Evolutionary conservation across 1,140 invertebrate genomes (phyloP), one percentile per base, ranked within the genome.

Genomic region (Eupeodes corollae): DNA sequence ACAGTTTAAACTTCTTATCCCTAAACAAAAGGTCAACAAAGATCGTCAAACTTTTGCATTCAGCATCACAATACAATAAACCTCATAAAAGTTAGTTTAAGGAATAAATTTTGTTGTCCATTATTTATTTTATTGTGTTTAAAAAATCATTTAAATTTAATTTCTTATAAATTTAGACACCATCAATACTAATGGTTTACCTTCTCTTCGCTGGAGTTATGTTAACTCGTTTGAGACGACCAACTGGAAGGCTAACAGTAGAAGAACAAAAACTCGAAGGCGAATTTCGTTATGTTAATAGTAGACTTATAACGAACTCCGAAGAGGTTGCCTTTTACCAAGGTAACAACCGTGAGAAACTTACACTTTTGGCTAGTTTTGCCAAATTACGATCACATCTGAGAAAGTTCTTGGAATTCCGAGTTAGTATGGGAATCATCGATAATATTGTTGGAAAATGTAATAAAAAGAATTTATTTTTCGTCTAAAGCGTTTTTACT

Each of bases 261-360:
- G 79, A 80, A 55, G 95, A 99, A 65, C 95, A 98, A 71, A 88
- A 91, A 68, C 70, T 98, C 10, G 96, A 99, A 74, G 96, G 95
- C 50, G 94, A 99, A 76, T 96, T 93, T 69, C 79, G 96, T 62
- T 96, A 91, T 62, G 91, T 98, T 16, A 95, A 98, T 70, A 92
- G 92, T 8, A 75, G 96, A 26, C 72, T 99, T 5, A 98, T 98
- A 38, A 93, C 91, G 1, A 97, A 98, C 70, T 91, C 92, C 15
- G 96, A 99, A 73, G 96, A 99, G 73, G 60, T 98, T 50, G 94
- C 95, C 3, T 99, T 98, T 70, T 98, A 98, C 68, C 79, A 93
- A 71, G 93, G 93, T 54, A 93, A 92, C 58, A 73, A 76, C 39
- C 78, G 89, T 32, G 95, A 98, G 70, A 88, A 92, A 67, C 68